Evolutionary conservation across 2,113 vertebrate genomes (phyloP).

Genomic region (Genyomyrus donnyi): DNA sequence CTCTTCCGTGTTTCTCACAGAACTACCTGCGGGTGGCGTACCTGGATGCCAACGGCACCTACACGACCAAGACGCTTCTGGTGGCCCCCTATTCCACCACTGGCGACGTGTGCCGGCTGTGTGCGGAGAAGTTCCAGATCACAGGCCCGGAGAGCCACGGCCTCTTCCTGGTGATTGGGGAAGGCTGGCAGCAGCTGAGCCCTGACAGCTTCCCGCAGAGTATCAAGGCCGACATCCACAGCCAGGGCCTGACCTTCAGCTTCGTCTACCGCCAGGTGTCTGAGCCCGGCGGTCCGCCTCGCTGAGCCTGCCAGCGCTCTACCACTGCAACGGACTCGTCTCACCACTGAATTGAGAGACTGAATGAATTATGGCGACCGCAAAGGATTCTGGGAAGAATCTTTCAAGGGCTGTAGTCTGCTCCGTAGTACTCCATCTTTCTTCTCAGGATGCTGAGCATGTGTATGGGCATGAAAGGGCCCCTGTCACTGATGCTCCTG

Average conservation of each 20-base stretch:
- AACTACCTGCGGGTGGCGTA: constrained; percentile 92
- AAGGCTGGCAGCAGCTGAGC: constrained; percentile 71
- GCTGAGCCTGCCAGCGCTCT: constrained; percentile 17
- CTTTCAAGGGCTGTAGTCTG: not conserved
- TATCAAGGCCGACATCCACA: constrained; percentile 76
- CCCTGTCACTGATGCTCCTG: not conserved
- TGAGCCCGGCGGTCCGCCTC: constrained; percentile 38
- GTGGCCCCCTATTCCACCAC: constrained; percentile 62
- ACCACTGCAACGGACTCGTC: not conserved
- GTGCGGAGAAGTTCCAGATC: constrained; percentile 66
- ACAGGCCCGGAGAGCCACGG: constrained; percentile 61
- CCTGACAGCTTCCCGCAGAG: constrained; percentile 73
- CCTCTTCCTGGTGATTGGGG: constrained; percentile 75
- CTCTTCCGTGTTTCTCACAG: constrained; percentile 44
- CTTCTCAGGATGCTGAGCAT: not conserved
- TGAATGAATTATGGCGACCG: not conserved
- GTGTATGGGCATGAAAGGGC: not conserved
- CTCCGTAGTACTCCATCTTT: not conserved
- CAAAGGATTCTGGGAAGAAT: not conserved
- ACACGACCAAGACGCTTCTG: constrained; percentile 84
- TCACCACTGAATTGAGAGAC: not conserved
- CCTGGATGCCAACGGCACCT: constrained; percentile 75
- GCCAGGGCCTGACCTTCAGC: constrained; percentile 68
- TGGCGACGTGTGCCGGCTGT: constrained; percentile 64
- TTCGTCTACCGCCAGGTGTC: constrained; percentile 79